A percentile compares a stretch with the other conserved stretches of the same genome.
These are phyloP conservation scores for Rhingia campestris DNA, from an alignment of 2,888 invertebrate species.

Conservation along the genomic window DNA sequence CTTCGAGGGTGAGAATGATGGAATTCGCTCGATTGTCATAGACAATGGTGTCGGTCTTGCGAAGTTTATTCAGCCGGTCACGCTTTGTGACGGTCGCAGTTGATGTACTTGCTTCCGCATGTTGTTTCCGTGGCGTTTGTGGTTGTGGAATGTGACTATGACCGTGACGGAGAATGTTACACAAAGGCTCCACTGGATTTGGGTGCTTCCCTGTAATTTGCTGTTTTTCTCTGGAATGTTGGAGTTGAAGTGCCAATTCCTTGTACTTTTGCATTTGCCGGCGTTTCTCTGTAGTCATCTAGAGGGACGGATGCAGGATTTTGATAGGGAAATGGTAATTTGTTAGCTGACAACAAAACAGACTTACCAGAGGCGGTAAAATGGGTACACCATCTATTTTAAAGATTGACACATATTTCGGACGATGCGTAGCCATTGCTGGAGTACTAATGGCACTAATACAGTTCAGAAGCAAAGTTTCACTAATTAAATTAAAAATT, in stretches of 20 bases:
- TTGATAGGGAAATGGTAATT: neutral
- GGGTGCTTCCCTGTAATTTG: slow-evolving; percentile 8
- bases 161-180: slow-evolving; percentile 64
- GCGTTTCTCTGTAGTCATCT: slow-evolving; percentile 80
- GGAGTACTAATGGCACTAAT: slow-evolving; percentile 1
- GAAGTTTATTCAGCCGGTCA: slow-evolving; percentile 76
- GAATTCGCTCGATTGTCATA: slow-evolving; percentile 78
- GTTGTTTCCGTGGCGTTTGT: slow-evolving; percentile 42
- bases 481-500: slow-evolving; percentile 73
- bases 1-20: slow-evolving; percentile 73
- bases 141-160: slow-evolving; percentile 70
- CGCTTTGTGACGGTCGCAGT: neutral
- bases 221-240: slow-evolving; percentile 65
- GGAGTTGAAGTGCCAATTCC: slow-evolving; percentile 77
- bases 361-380: slow-evolving; percentile 81
- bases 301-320: slow-evolving; percentile 15
- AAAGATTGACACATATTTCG: slow-evolving; percentile 77
- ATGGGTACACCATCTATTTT: slow-evolving; percentile 81
- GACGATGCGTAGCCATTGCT: slow-evolving; percentile 64
- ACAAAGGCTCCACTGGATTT: slow-evolving; percentile 20
- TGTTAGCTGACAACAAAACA: slow-evolving; percentile 44
- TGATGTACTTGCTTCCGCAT: slow-evolving; percentile 14
- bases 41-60: slow-evolving; percentile 80
- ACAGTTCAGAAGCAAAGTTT: slow-evolving; percentile 16
- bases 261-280: slow-evolving; percentile 78